Conservation (phyloP, 2,888 invertebrate species). For the Cheilosia vulpina region DNA sequence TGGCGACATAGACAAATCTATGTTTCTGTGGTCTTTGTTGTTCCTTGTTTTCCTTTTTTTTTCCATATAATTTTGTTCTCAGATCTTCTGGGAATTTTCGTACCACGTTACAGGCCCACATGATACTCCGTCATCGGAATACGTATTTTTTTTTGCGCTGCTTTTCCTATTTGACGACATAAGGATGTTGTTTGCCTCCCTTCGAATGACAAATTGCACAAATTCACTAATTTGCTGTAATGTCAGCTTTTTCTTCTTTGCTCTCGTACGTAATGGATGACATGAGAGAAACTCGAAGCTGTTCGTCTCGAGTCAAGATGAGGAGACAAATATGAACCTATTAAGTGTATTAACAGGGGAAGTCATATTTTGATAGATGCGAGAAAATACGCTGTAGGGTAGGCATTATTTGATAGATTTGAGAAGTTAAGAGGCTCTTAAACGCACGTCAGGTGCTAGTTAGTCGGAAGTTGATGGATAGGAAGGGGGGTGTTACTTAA, state of each 20-base stretch:
- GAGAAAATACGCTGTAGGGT: slow-evolving; percentile 2
- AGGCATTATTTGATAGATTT: slow-evolving; percentile 42
- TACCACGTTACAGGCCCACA: slow-evolving; percentile 15
- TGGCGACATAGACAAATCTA: slow-evolving; percentile 55
- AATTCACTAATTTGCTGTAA: slow-evolving; percentile 63
- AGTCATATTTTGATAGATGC: slow-evolving; percentile 67
- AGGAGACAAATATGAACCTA: slow-evolving; percentile 58
- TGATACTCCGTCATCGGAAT: slow-evolving; percentile 38
- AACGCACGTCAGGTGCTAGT: slow-evolving; percentile 57
- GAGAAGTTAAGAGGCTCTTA: slow-evolving; percentile 21
- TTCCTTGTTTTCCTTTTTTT: slow-evolving; percentile 7
- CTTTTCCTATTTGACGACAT: slow-evolving; percentile 30
- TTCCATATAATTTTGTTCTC: slow-evolving; percentile 29
- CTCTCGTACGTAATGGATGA: slow-evolving; percentile 53
- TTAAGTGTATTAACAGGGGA: slow-evolving; percentile 52
- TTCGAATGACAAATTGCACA: slow-evolving; percentile 59
- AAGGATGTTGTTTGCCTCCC: slow-evolving; percentile 49
- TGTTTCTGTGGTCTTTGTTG: slow-evolving; percentile 32
- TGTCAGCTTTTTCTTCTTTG: slow-evolving; percentile 48
- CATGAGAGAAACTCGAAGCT: slow-evolving; percentile 33
- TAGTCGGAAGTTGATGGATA: not conserved
- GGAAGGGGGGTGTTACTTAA: not conserved
- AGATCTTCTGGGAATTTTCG: slow-evolving; percentile 14
- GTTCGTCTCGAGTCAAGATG: slow-evolving; percentile 31
- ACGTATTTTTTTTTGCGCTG: slow-evolving; percentile 13